These are phyloP conservation scores for Aspidoscelis tigris DNA, from an alignment of 2,113 vertebrate genomes.

Conservation along the genomic window DNA sequence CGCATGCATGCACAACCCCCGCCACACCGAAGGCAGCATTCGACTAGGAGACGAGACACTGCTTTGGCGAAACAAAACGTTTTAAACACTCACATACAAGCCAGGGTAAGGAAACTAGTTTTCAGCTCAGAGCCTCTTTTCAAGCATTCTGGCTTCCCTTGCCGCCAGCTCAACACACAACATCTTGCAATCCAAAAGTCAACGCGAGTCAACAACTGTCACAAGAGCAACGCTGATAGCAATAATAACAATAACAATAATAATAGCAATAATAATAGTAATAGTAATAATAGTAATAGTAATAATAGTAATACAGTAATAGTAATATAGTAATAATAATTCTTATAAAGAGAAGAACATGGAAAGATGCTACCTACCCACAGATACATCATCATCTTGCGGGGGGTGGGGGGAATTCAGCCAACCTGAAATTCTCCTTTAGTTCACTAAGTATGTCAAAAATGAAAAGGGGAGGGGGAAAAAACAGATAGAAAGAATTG, in stretches of 20 bases:
- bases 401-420: constrained; percentile 72
- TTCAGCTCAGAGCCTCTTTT: no score
- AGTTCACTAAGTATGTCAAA: constrained; percentile 85
- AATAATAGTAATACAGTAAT: constrained; percentile 8
- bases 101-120: no score
- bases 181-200: no score
- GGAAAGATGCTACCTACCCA: constrained; percentile 88
- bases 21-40: not conserved
- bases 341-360: constrained; percentile 65
- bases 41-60: not conserved
- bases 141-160: no score
- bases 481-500: constrained; percentile 69
- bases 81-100: no score
- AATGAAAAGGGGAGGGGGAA: constrained; percentile 65
- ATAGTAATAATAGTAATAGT: constrained; percentile 52
- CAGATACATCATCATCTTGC: constrained; percentile 95
- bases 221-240: no score
- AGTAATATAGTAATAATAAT: constrained; percentile 35
- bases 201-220: no score
- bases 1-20: not conserved
- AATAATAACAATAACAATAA: no score
- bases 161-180: no score
- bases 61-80: no score
- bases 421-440: constrained; percentile 81
- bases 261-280: constrained; percentile 27